Conservation (phyloP, 2,797 vertebrate genomes). For the Perodicticus potto region DNA sequence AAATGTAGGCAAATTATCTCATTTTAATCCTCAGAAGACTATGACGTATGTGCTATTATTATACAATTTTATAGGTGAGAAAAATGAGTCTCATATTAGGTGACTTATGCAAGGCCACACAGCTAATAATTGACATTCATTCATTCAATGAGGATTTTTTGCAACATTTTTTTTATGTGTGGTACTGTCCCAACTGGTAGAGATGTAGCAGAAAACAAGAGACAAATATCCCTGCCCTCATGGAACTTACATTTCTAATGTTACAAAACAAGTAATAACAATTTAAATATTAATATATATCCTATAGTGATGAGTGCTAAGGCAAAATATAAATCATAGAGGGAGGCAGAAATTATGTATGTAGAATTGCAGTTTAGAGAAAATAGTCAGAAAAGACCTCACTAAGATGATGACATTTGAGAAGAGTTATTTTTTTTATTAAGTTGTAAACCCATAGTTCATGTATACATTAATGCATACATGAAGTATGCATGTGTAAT, state of each 20-base stretch:
- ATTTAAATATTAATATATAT: background rate
- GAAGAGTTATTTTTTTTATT: background rate
- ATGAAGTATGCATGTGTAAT: no score
- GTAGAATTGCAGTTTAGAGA: constrained; percentile 21
- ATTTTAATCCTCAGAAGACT: constrained; percentile 31
- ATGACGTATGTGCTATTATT: background rate
- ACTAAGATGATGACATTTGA: background rate
- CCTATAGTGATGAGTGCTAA: constrained; percentile 13
- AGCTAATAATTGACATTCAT: background rate
- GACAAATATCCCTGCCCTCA: no score
- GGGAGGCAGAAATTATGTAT: background rate
- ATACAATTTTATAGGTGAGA: background rate
- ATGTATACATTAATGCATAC: no score
- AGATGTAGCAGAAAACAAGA: background rate
- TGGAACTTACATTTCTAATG: background rate
- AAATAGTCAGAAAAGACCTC: constrained; percentile 19
- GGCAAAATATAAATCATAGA: constrained; percentile 34
- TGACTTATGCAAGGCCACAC: background rate
- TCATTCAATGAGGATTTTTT: background rate
- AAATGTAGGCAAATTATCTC: background rate
- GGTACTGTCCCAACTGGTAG: background rate
- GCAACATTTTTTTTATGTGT: background rate
- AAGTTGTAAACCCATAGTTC: no score
- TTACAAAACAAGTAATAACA: background rate
- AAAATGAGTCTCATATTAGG: background rate